phyloP scores from a whole-genome alignment of 2,113 vertebrate genomes.

The Motacilla tschutschensis region DNA sequence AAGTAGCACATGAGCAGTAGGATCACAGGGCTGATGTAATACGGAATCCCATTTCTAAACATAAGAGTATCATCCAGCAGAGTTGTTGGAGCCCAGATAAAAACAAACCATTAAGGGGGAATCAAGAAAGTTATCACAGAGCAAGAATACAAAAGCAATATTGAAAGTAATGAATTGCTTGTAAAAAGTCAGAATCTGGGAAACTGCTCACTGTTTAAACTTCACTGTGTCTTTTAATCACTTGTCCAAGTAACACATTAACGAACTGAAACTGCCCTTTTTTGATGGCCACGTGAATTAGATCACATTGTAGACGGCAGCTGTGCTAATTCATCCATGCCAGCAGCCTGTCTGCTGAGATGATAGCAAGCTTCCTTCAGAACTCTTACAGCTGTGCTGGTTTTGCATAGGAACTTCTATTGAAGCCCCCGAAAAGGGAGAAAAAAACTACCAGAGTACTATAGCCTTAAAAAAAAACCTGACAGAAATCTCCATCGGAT shows the following conservation, averaged over 20 bases:
- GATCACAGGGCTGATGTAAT: constrained; percentile 20
- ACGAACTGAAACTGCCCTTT: neutral
- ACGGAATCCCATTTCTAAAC: constrained; percentile 58
- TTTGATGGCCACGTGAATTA: neutral
- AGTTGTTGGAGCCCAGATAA: constrained; percentile 7
- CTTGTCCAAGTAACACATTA: neutral
- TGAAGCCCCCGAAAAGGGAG: neutral
- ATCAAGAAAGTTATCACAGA: neutral
- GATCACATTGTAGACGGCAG: neutral
- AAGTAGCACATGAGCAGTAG: constrained; percentile 39
- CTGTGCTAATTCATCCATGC: constrained; percentile 43
- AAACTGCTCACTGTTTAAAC: neutral
- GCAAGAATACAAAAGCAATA: neutral
- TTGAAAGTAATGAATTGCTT: neutral
- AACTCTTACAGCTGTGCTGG: constrained; percentile 12
- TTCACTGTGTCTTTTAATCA: neutral
- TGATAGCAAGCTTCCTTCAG: constrained; percentile 10
- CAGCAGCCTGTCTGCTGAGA: neutral
- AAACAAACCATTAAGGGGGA: constrained; percentile 46
- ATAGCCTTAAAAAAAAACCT: neutral
- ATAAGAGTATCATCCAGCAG: constrained; percentile 45
- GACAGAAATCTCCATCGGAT: neutral
- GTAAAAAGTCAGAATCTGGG: neutral
- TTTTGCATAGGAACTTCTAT: neutral
- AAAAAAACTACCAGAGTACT: neutral